Conservation (phyloP, 1,140 invertebrate species). For the Elymnias hypermnestra region DNA sequence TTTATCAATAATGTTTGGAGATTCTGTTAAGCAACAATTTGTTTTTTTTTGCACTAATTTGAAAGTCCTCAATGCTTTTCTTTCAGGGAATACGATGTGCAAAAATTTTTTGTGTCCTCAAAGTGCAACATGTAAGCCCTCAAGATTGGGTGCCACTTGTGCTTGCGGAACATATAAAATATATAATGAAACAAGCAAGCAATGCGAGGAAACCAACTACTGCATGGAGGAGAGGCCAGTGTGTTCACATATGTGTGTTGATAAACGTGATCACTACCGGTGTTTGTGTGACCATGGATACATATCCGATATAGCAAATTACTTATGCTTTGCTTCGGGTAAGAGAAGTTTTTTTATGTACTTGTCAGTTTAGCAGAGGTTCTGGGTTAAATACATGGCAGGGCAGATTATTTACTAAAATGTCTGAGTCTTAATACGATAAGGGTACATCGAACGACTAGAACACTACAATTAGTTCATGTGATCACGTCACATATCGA, state of each 20-base stretch:
- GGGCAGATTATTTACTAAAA: too few species aligned
- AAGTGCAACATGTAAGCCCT: conserved; percentile 57
- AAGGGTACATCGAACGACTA: too few species aligned
- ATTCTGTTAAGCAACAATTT: too few species aligned
- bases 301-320: conserved; percentile 78
- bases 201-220: conserved; percentile 66
- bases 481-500: too few species aligned
- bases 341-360: conserved; percentile 19
- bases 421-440: too few species aligned
- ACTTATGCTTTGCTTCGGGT: conserved; percentile 82
- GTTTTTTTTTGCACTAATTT: too few species aligned
- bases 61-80: neutral
- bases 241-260: conserved; percentile 91
- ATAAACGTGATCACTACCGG: conserved; percentile 84
- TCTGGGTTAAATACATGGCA: too few species aligned
- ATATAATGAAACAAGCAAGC: conserved; percentile 42
- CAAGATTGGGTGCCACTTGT: conserved; percentile 58
- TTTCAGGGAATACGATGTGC: conserved; percentile 55
- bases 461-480: too few species aligned
- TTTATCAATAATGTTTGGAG: too few species aligned
- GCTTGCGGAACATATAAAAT: conserved; percentile 77
- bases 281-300: conserved; percentile 90
- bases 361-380: too few species aligned
- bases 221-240: conserved; percentile 32
- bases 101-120: conserved; percentile 51